Conservation (phyloP, 2,888 invertebrate species). For the Noctua janthina region DNA sequence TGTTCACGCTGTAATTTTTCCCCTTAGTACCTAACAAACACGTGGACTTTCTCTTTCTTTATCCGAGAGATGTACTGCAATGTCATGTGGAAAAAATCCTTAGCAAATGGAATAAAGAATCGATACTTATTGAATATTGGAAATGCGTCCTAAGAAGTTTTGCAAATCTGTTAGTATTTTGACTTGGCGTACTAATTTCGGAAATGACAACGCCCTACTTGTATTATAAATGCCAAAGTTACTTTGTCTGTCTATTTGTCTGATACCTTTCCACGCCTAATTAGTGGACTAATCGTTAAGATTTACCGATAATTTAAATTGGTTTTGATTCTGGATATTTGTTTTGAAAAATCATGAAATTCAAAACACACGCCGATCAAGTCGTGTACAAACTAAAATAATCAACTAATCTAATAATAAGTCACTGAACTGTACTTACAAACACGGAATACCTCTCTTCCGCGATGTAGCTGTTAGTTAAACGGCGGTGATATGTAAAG, state of each 20-base stretch:
- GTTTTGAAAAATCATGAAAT: not conserved
- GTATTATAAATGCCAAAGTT: not conserved
- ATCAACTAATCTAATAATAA: not conserved
- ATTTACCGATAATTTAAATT: too few relatives aligned
- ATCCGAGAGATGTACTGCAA: not conserved
- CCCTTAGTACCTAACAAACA: not conserved
- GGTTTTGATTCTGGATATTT: not conserved
- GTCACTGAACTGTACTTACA: not conserved
- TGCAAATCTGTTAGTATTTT: not conserved
- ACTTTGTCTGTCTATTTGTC: not conserved
- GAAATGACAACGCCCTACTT: not conserved
- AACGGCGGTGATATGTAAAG: slow-evolving; percentile 33
- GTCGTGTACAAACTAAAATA: not conserved
- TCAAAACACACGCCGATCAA: not conserved
- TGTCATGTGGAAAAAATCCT: not conserved
- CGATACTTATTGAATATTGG: not conserved
- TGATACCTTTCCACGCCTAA: not conserved
- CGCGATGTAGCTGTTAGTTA: slow-evolving; percentile 20
- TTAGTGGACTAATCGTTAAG: not conserved
- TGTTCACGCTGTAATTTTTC: not conserved
- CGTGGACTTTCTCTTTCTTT: not conserved
- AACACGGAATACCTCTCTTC: not conserved
- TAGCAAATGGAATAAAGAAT: not conserved
- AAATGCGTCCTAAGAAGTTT: not conserved
- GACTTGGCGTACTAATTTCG: not conserved